phyloP scores from a whole-genome alignment of 2,888 invertebrate genomes.

The Monopis laevigella region DNA sequence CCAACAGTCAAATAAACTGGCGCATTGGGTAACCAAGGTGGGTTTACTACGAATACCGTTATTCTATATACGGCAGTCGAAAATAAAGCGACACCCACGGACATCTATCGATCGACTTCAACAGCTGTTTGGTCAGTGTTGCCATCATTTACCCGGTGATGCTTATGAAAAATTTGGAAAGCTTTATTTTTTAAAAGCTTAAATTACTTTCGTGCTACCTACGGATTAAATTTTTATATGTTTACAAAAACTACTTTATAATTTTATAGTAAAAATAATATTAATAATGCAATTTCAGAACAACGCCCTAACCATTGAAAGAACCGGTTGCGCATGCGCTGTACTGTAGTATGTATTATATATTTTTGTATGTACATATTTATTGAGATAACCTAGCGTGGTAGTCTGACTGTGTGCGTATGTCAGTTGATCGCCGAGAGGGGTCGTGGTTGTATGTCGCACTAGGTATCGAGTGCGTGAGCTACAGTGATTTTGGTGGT shows the following conservation, averaged over 20 bases:
- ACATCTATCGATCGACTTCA: conserved; percentile 60
- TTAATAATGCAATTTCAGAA: no score
- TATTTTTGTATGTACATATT: background rate
- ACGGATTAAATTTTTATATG: no score
- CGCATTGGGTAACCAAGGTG: conserved; percentile 31
- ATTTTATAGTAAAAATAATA: background rate
- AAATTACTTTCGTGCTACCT: no score
- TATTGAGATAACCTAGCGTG: conserved; percentile 3
- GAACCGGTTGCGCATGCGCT: background rate
- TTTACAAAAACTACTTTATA: no score
- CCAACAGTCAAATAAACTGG: conserved; percentile 43
- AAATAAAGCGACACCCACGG: conserved; percentile 63
- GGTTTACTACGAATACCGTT: conserved; percentile 60
- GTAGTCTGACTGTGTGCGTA: conserved; percentile 24
- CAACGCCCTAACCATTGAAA: no score
- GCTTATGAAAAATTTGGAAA: no score
- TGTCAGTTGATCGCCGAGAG: conserved; percentile 29
- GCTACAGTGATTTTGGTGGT: conserved; percentile 50
- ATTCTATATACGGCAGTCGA: conserved; percentile 36
- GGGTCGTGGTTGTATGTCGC: conserved; percentile 20
- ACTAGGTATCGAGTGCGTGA: conserved; percentile 44
- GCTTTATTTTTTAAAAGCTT: no score
- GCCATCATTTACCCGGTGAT: conserved; percentile 27
- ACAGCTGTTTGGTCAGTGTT: conserved; percentile 47
- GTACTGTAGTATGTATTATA: background rate